Evolutionary conservation across 2,113 vertebrate genomes (phyloP).

Genomic region (Laticauda laticaudata): DNA sequence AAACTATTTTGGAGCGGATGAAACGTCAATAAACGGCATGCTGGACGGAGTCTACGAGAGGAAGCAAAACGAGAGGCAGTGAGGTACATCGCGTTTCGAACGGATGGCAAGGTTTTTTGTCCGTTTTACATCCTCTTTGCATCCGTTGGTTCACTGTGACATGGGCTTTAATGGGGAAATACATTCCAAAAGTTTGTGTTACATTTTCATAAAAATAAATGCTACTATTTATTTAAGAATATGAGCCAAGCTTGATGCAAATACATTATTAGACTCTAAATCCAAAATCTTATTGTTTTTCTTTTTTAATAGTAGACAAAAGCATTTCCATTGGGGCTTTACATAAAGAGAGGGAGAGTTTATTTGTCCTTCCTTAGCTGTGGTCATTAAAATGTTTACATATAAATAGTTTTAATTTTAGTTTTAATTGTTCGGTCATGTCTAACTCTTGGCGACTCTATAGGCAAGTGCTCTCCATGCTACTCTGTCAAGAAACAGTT

Average conservation of each 20-base stretch:
- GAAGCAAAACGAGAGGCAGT: no score
- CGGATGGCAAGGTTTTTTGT: no score
- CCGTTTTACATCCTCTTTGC: no score
- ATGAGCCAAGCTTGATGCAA: neutral
- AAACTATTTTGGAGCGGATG: no score
- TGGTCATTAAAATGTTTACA: neutral
- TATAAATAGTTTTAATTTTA: neutral
- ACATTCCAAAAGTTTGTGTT: neutral
- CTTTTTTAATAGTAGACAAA: neutral
- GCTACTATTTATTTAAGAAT: neutral
- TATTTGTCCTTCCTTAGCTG: neutral
- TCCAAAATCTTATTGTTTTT: neutral
- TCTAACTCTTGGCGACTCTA: no score
- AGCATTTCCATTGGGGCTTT: neutral
- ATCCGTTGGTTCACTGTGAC: no score
- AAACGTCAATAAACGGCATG: no score
- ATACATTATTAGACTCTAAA: neutral
- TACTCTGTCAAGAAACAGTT: neutral
- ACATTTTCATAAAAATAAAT: constrained; percentile 2
- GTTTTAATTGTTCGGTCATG: no score
- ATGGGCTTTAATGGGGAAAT: no score
- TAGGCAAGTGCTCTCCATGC: no score
- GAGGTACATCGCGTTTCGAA: no score
- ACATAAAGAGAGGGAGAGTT: neutral
- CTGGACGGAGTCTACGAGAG: no score